Percentiles rank a stretch among this genome's conserved stretches.
Conservation (phyloP, 2,797 vertebrate genomes). For the Paramormyrops hopkinsi region DNA sequence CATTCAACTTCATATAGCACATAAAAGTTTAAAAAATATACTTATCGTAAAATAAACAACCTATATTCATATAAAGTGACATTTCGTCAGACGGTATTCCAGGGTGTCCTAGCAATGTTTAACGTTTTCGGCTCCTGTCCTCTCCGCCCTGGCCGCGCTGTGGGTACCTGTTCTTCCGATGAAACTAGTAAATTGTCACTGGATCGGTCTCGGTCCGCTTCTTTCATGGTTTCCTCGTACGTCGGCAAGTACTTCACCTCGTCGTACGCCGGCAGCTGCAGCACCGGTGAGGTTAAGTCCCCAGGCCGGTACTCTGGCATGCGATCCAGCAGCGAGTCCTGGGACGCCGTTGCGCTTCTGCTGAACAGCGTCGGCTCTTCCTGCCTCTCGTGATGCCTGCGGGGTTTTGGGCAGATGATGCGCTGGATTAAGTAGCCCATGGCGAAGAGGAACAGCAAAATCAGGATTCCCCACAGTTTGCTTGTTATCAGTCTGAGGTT, state of each 20-base stretch:
- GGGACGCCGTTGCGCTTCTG: conserved; percentile 69
- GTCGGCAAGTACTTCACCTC: conserved; percentile 89
- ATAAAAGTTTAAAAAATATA: conserved; percentile 57
- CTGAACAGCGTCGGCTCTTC: conserved; percentile 63
- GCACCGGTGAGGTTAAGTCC: conserved; percentile 58
- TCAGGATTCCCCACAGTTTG: conserved; percentile 85
- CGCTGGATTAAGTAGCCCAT: conserved; percentile 90
- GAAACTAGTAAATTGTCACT: conserved; percentile 54
- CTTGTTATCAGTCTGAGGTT: conserved; percentile 82
- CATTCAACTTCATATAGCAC: conserved; percentile 48
- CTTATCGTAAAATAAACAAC: conserved; percentile 19
- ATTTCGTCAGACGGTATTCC: conserved; percentile 60
- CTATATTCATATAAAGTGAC: conserved; percentile 2
- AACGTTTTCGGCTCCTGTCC: conserved; percentile 41
- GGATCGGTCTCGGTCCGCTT: conserved; percentile 59
- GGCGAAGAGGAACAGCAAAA: conserved; percentile 81
- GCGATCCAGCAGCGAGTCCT: conserved; percentile 78
- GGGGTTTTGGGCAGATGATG: conserved; percentile 79
- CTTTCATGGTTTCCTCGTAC: conserved; percentile 86
- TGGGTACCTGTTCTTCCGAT: conserved; percentile 35
- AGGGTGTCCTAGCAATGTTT: conserved; percentile 37
- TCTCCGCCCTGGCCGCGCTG: conserved; percentile 34
- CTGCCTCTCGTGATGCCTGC: conserved; percentile 49
- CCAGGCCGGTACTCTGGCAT: conserved; percentile 57
- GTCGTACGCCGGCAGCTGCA: conserved; percentile 82